phyloP scores from a whole-genome alignment of 2,888 invertebrate genomes.

The Pelosia muscerda region DNA sequence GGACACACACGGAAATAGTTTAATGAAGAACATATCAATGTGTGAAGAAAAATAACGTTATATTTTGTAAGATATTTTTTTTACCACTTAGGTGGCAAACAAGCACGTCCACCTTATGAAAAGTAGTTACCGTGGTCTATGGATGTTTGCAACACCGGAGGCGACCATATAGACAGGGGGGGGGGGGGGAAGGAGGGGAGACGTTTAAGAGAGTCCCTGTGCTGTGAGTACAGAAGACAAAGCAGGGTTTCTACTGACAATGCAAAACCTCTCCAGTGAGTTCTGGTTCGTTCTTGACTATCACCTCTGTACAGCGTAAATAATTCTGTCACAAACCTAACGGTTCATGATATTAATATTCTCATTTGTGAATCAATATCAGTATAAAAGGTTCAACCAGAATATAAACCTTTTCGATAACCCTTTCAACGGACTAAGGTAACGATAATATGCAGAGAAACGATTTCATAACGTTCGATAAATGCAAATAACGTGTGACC shows the following conservation, averaged over 20 bases:
- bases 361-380: not conserved
- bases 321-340: not conserved
- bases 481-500: slow-evolving; percentile 2
- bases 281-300: no score
- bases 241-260: no score
- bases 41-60: not conserved
- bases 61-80: no score
- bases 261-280: no score
- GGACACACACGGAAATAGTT: not conserved
- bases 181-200: no score
- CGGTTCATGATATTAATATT: not conserved
- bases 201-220: no score
- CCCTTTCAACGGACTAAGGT: not conserved
- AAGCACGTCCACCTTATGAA: no score
- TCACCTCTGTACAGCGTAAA: not conserved
- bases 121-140: no score
- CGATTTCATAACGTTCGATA: not conserved
- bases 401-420: not conserved
- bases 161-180: no score
- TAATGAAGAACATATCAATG: not conserved
- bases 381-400: not conserved
- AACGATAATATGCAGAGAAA: not conserved
- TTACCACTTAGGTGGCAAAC: no score
- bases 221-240: no score
- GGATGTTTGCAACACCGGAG: no score